Evolutionary conservation across 1,140 invertebrate genomes (phyloP), one percentile per base, ranked within the genome.

Genomic region (Geopemphigus sp.): DNA sequence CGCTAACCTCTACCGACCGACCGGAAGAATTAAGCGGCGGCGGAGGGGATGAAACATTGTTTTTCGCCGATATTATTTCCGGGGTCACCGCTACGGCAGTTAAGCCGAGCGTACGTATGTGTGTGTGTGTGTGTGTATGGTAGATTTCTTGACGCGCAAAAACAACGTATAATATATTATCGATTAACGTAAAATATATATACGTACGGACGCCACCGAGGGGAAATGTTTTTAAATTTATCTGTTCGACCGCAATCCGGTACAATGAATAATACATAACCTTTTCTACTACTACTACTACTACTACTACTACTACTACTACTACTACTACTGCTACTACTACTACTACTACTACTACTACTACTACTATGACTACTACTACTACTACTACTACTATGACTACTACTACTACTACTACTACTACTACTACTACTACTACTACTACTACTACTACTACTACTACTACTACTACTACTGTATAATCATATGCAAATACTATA

Each of bases 51-150:
- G 50, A 72, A 54, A 54, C 68, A 72, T 54, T 72, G 68, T 72
- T 72, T 70, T 70, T 29, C 14, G 15, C 6, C 24, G 24, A 54
- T 72, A n/a, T 72, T 29, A 53, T 72, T 72, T 72, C 68, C 68
- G 68, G 68, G 50, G 5, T 19, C 47, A 17, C 22, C n/a, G 8
- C n/a, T 12, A 22, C 11, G 15, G 50, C 15, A 53, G 50, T 54
- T 15, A 24, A 68, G 6, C 22, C 32, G 22, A n/a, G 39, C 22
- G 19, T n/a, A n/a, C 12, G 17, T 56, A 12, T 56, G 17, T 22
- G n/a, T 22, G 4, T 57, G 54, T 59, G 32, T 39, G 32, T 8
- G 8, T 39, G 32, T 8, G 32, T 39, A 12, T 68, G 39, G 61
- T 64, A 64, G 32, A 22, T 22, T 47, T 47, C 14, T 24, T n/a